Conservation (phyloP, 2,888 invertebrate genomes). For the Ichneumon xanthorius region DNA sequence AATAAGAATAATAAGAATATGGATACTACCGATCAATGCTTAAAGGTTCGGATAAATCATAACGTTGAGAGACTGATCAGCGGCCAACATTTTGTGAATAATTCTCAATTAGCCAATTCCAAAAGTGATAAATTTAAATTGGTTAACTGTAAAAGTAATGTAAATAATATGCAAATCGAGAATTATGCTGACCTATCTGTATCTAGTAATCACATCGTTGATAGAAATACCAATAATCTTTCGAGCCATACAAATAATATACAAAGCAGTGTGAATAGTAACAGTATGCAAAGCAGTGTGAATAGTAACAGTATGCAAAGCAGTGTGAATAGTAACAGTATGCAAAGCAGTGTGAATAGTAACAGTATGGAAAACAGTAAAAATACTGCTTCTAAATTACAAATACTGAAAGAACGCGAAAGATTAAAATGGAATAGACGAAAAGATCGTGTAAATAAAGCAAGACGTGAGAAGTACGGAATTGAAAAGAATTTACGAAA, state of each 20-base stretch:
- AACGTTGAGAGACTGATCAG: too few species aligned
- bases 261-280: background rate
- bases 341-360: too few species aligned
- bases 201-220: background rate
- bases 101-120: too few species aligned
- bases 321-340: too few species aligned
- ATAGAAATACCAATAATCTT: background rate
- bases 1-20: too few species aligned
- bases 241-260: background rate
- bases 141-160: too few species aligned
- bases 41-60: too few species aligned
- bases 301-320: background rate
- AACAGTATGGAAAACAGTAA: background rate
- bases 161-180: background rate
- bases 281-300: too few species aligned
- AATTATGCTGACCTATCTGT: background rate
- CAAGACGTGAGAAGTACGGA: slow-evolving; percentile 5
- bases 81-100: too few species aligned
- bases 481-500: background rate
- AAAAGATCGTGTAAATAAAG: background rate
- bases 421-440: background rate
- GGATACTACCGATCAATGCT: too few species aligned
- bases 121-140: too few species aligned
- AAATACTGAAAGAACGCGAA: background rate
- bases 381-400: background rate